A percentile compares a stretch with the other conserved stretches of the same genome.
These are phyloP conservation scores for Brachyptera risi DNA, from an alignment of 2,888 invertebrate species.

Conservation along the genomic window DNA sequence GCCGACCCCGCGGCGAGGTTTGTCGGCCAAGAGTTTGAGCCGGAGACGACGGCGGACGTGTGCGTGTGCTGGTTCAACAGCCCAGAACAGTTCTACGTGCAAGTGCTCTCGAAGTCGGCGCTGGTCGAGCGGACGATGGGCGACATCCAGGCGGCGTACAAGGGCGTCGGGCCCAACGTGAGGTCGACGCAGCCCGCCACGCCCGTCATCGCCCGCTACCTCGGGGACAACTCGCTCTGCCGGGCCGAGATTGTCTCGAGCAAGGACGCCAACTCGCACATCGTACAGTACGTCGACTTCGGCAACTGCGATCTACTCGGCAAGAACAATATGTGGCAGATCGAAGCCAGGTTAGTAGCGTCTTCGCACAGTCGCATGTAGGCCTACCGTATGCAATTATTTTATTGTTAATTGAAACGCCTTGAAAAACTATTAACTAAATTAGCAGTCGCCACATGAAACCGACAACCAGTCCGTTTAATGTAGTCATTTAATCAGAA, in stretches of 20 bases:
- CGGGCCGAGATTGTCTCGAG: slow-evolving; percentile 55
- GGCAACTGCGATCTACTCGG: slow-evolving; percentile 66
- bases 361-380: no score
- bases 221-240: slow-evolving; percentile 66
- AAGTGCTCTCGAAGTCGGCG: slow-evolving; percentile 46
- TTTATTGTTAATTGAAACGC: no score
- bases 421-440: no score
- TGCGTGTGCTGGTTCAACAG: slow-evolving; percentile 71
- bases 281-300: slow-evolving; percentile 68
- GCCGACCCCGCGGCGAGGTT: slow-evolving; percentile 50
- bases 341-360: slow-evolving; percentile 65
- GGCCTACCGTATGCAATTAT: no score
- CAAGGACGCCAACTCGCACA: slow-evolving; percentile 48
- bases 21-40: slow-evolving; percentile 47
- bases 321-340: slow-evolving; percentile 61
- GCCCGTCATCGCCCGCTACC: slow-evolving; percentile 64
- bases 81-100: slow-evolving; percentile 67
- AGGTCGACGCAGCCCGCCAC: slow-evolving; percentile 53
- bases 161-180: slow-evolving; percentile 38
- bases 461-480: no score
- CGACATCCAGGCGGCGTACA: slow-evolving; percentile 64
- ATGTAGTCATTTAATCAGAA: no score
- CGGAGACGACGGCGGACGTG: slow-evolving; percentile 54
- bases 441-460: no score
- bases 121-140: slow-evolving; percentile 67